phyloP scores from a whole-genome alignment of 2,888 invertebrate species.

The Galeruca laticollis region DNA sequence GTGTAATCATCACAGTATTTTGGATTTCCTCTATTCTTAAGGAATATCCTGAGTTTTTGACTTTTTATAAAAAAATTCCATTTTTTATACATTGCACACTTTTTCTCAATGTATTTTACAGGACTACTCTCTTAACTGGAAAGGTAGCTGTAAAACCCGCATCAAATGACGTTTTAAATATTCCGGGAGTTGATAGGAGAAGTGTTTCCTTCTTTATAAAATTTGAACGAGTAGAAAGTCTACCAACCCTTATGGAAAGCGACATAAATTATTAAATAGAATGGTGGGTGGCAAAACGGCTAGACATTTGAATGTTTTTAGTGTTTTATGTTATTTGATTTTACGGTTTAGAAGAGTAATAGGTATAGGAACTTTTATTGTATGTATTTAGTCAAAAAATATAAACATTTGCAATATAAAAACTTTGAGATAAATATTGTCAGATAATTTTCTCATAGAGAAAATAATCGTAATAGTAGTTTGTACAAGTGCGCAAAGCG shows the following conservation, averaged over 20 bases:
- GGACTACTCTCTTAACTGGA: background rate
- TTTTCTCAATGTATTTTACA: background rate
- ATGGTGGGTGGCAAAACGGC: conserved; percentile 4
- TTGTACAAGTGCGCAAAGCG: too few species aligned
- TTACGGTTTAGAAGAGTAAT: background rate
- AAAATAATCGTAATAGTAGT: too few species aligned
- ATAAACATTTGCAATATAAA: too few species aligned
- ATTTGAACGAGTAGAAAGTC: conserved; percentile 22
- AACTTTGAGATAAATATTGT: too few species aligned
- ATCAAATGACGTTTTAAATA: conserved; percentile 32
- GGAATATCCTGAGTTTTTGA: background rate
- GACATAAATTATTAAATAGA: conserved; percentile 23
- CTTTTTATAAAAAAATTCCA: background rate
- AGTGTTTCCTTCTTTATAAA: conserved; percentile 26
- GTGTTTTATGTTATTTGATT: background rate
- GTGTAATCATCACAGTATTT: too few species aligned
- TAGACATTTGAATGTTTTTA: conserved; percentile 11
- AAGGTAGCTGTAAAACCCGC: conserved; percentile 19
- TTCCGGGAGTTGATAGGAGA: conserved; percentile 18
- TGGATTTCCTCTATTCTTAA: too few species aligned
- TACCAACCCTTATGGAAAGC: conserved; percentile 19
- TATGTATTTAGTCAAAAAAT: too few species aligned
- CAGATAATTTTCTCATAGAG: too few species aligned
- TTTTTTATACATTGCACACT: background rate
- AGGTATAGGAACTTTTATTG: too few species aligned